Evolutionary conservation across 2,888 invertebrate species (phyloP).

Genomic region (Rotaria socialis): DNA sequence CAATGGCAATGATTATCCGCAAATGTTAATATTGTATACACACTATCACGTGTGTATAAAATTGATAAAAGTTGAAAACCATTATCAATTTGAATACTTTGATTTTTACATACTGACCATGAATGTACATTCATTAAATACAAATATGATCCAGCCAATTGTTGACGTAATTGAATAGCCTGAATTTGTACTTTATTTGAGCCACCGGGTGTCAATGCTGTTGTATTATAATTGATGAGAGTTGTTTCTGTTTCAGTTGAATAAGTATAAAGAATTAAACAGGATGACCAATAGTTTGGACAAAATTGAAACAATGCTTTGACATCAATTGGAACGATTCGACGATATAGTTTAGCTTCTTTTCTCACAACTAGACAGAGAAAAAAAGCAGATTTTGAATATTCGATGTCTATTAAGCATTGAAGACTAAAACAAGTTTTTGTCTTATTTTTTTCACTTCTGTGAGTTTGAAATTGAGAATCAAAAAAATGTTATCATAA

Average conservation of each 20-base stretch:
- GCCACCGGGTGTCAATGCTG: neutral
- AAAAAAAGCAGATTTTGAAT: neutral
- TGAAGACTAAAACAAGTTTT: no score
- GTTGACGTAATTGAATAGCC: neutral
- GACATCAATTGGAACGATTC: neutral
- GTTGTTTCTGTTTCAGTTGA: neutral
- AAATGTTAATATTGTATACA: conserved; percentile 2
- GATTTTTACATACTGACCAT: conserved; percentile 1
- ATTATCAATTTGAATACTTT: neutral
- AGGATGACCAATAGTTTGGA: conserved; percentile 27
- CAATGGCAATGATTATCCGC: neutral
- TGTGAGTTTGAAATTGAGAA: no score
- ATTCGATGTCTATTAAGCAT: no score
- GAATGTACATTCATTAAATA: conserved; percentile 21
- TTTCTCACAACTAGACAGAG: neutral
- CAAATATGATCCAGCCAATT: neutral
- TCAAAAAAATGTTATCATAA: no score
- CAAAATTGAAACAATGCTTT: neutral
- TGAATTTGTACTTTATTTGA: neutral
- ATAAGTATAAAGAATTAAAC: neutral
- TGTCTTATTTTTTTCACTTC: no score
- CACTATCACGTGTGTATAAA: conserved; percentile 31
- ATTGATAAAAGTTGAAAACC: neutral
- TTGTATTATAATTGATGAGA: neutral
- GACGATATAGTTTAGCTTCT: conserved; percentile 17